Percentiles rank a stretch among this genome's conserved stretches.
Conservation (phyloP, 2,113 vertebrate genomes). For the Nothocercus julius region DNA sequence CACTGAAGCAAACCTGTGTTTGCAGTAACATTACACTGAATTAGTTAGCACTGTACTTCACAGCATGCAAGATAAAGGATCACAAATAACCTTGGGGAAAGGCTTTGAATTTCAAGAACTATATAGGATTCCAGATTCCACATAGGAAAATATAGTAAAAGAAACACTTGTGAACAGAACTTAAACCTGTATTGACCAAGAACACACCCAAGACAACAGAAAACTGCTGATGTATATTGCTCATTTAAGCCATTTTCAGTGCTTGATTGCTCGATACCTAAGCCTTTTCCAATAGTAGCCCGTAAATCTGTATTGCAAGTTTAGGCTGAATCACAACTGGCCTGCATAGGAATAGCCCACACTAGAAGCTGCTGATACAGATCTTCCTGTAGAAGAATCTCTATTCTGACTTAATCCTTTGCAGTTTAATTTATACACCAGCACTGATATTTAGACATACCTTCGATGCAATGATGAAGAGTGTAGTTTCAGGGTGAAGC, state of each 20-base stretch:
- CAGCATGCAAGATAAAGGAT: not conserved
- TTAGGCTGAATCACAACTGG: not conserved
- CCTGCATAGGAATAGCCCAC: not conserved
- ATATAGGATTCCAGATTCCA: not conserved
- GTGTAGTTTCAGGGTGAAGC: constrained; percentile 88
- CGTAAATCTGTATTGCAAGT: not conserved
- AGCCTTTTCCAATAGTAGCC: not conserved
- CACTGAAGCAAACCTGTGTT: not conserved
- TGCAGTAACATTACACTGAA: too few relatives aligned
- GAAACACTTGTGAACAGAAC: not conserved
- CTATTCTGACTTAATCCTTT: not conserved
- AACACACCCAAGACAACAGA: not conserved
- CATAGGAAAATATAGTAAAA: not conserved
- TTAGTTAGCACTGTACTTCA: not conserved
- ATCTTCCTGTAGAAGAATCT: not conserved
- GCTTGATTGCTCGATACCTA: not conserved
- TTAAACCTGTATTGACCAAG: not conserved
- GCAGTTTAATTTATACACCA: not conserved
- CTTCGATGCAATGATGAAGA: constrained; percentile 98
- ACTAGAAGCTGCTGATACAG: not conserved
- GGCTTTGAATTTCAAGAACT: not conserved
- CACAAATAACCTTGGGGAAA: not conserved
- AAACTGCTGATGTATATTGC: not conserved
- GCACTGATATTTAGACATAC: constrained; percentile 58
- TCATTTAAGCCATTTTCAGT: not conserved